Conservation (phyloP, 2,888 invertebrate species). For the Microctonus brassicae region DNA sequence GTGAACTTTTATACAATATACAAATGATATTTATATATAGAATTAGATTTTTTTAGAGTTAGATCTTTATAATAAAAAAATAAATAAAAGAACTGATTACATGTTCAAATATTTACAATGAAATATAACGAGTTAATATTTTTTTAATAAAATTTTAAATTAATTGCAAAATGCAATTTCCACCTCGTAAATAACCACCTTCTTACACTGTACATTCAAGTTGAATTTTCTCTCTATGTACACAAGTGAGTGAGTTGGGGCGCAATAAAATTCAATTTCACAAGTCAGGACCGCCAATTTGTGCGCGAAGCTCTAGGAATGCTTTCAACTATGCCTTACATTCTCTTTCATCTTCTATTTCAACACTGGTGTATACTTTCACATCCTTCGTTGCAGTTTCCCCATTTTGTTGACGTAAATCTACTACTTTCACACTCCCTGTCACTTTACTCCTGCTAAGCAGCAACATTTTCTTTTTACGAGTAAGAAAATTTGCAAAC, state of each 20-base stretch:
- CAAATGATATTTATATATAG: too few relatives aligned
- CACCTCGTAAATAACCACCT: too few relatives aligned
- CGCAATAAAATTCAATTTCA: constrained; percentile 47
- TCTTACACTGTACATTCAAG: background rate
- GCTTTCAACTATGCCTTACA: constrained; percentile 20
- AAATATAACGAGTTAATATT: too few relatives aligned
- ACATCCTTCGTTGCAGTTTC: background rate
- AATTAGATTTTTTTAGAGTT: too few relatives aligned
- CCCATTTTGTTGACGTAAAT: background rate
- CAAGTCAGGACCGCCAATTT: constrained; percentile 41
- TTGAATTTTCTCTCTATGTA: background rate
- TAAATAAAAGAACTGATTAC: too few relatives aligned
- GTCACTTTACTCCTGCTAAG: background rate
- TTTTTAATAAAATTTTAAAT: too few relatives aligned
- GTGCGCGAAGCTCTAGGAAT: constrained; percentile 35
- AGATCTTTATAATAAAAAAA: too few relatives aligned
- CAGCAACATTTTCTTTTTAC: background rate
- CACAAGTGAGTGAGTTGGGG: constrained; percentile 22
- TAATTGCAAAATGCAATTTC: too few relatives aligned
- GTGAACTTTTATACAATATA: too few relatives aligned
- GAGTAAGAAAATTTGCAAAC: background rate
- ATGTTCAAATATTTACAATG: too few relatives aligned
- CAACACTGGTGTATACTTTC: constrained; percentile 7
- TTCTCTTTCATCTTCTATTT: constrained; percentile 27
- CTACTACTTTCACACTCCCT: background rate